phyloP scores from a whole-genome alignment of 2,113 vertebrate genomes.

The Steatornis caripensis region DNA sequence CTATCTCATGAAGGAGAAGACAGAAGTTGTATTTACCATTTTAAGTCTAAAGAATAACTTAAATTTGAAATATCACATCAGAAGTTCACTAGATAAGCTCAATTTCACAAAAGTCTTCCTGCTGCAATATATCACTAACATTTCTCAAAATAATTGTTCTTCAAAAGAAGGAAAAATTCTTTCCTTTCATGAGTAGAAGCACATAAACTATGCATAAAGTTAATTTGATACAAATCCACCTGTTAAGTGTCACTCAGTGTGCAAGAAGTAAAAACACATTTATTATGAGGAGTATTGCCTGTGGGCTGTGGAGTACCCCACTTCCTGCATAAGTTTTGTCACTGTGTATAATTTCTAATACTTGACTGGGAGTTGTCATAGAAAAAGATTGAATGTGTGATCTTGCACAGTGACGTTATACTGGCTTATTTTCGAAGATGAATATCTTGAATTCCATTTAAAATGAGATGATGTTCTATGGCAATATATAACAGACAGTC shows the following conservation, averaged over 20 bases:
- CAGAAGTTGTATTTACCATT: neutral
- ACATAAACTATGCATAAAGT: neutral
- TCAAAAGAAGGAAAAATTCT: neutral
- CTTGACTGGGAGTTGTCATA: neutral
- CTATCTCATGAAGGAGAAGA: neutral
- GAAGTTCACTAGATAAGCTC: neutral
- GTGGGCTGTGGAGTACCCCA: neutral
- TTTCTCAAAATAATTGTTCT: neutral
- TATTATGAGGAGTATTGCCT: neutral
- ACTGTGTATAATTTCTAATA: neutral
- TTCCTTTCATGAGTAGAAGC: neutral
- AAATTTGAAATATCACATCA: neutral
- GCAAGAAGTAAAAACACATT: neutral
- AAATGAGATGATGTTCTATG: neutral
- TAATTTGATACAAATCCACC: neutral
- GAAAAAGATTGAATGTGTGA: neutral
- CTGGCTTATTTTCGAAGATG: slow-evolving; percentile 6
- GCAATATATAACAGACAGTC: neutral
- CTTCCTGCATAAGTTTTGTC: neutral
- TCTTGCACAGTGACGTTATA: neutral
- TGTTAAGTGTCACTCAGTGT: neutral
- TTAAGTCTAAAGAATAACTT: neutral
- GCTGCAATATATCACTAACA: neutral
- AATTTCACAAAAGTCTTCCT: neutral
- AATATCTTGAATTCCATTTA: slow-evolving; percentile 7